These are phyloP conservation scores for Nephrotoma appendiculata DNA, from an alignment of 2,888 invertebrate species.

Conservation along the genomic window DNA sequence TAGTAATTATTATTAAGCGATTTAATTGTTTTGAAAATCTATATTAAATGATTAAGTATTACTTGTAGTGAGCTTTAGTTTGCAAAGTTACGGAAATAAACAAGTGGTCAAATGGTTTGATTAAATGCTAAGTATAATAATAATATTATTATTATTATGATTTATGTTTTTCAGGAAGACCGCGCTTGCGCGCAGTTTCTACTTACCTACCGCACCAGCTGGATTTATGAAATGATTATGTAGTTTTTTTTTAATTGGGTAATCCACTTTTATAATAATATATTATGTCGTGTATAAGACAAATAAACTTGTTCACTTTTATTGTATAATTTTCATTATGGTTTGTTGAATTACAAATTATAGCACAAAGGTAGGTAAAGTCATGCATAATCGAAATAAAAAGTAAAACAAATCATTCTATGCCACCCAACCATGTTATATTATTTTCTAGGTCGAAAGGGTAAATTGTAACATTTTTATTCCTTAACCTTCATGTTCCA, in stretches of 20 bases:
- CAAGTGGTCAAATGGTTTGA: neutral
- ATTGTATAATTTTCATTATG: neutral
- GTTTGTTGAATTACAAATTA: neutral
- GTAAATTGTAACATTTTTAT: neutral
- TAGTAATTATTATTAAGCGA: neutral
- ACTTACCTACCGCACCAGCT: neutral
- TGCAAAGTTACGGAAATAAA: neutral
- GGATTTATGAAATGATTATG: no score
- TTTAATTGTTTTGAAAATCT: neutral
- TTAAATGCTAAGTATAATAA: neutral
- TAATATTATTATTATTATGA: neutral
- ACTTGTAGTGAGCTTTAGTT: neutral
- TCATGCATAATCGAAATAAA: neutral
- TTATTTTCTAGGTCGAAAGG: neutral
- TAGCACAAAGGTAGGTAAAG: neutral
- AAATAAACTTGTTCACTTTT: neutral
- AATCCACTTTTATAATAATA: neutral
- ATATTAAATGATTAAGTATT: neutral
- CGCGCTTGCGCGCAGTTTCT: neutral
- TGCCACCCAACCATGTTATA: neutral
- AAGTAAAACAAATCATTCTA: neutral
- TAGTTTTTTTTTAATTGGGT: neutral
- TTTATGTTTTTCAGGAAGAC: neutral
- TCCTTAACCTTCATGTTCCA: neutral
- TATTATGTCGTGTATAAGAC: neutral